Base-by-base conservation (phyloP, 64 coral and sea anemone species). In the Hydrozoanthus tunicans region DNA sequence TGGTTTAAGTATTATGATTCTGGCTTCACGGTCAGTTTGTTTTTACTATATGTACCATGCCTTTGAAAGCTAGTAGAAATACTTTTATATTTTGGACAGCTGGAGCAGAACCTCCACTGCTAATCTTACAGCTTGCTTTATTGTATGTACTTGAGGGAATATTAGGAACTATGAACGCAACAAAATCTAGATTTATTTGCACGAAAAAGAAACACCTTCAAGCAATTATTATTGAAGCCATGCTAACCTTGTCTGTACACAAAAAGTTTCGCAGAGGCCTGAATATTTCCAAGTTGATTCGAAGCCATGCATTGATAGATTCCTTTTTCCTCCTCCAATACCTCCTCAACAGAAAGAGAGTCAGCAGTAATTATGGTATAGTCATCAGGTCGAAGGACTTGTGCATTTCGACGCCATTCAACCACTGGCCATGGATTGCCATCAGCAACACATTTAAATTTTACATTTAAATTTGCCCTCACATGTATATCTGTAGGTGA, bases 281-380 rank as follows among this genome's bases (percentile, higher is more conserved):
- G 95, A 51, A 92, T 56, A 60, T 77, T 85, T 8, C 92, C 95
- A 7, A 93, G 70, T 25, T 83, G 14, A 56, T 94, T 94, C 63
- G 56, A 58, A 68, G 95, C 95, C 53, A 94, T 60, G 66, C 95
- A 96, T 56, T 96, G 95, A 63, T 94, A 96, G 17, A 74, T 25
- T 57, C 92, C 95, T 11, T 9, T 79, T 69, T 96, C 95, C 1
- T 72, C 77, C 0, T 20, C 20, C 3, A 83, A 64, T 4, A 96
- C 0, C 26, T 91, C 81, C 55, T 89, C 27, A 13, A 94, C 77
- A 8, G 14, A 10, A 56, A 96, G 72, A 23, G 53, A 91, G 1
- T 77, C 92, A 90, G 83, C 62, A 8, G 53, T 51, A 51, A 96
- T 59, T 0, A 3, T 56, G 1, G 78, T 90, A 12, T 66, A 96